Base-by-base conservation (phyloP, 1,140 invertebrate genomes). In the Brachionus calyciflorus region DNA sequence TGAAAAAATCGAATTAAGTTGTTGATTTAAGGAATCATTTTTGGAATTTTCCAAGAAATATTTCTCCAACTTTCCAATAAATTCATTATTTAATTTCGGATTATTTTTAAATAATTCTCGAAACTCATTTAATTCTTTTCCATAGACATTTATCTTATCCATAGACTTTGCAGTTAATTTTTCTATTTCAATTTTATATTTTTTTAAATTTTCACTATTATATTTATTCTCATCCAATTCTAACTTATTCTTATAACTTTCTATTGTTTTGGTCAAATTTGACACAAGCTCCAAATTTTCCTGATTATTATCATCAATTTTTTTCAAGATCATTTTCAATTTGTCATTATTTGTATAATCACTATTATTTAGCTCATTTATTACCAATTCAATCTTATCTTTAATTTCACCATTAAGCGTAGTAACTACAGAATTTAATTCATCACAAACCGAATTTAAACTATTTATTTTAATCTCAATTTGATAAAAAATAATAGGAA, bases 401-500 rank as follows among this genome's bases (percentile, higher is more conserved):
- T 73, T 51, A 3, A 49, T 19, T 14, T 37, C 33, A 17, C 26
- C 19, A 30, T 40, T 51, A n/a, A 55, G 40, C 41, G 9, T 21
- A 37, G 24, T 26, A 6, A 40, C n/a, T 12, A 21, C 5, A 7
- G 46, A 19, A 12, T 19, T 46, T 21, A 73, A 24, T 3, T 73
- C 46, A 21, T 17, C 26, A 9, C 9, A 24, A 30, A 73, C 28
- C 9, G 46, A 33, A 9, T 30, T 28, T n/a, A 73, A 30, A 49
- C 51, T 49, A 17, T 73, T 49, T 5, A 55, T 24, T 51, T 73
- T 73, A 28, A 73, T 49, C n/a, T 73, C 33, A 28, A 73, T 21
- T 51, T 73, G 46, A 26, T 73, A 73, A 49, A 33, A 73, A 12
- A 73, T 37, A 12, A 73, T 73, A 40, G 69, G 69, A 19, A 73